These are phyloP conservation scores for Oceanodroma leucorhoa DNA, from an alignment of 2,797 vertebrate genomes.

Conservation along the genomic window DNA sequence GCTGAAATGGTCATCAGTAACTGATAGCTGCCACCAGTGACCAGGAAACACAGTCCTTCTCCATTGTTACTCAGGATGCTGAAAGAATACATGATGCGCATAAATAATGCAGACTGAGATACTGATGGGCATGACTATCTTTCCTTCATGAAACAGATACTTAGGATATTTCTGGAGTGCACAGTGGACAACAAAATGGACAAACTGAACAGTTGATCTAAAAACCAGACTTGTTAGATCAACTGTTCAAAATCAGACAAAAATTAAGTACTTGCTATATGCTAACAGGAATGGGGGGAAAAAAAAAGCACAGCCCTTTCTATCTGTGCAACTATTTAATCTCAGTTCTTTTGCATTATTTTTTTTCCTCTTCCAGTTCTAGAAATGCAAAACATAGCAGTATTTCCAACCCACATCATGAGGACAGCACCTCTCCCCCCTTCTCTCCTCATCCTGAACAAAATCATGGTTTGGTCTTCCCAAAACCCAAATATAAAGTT, in stretches of 20 bases:
- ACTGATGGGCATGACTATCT: not conserved
- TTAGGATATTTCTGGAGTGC: not conserved
- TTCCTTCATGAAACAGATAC: not conserved
- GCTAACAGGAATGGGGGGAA: not conserved
- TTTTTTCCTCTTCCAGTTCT: not conserved
- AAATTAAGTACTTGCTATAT: not conserved
- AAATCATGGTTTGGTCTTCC: not conserved
- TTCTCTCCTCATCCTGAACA: not conserved
- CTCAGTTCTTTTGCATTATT: not conserved
- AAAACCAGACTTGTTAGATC: not conserved
- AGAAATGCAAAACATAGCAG: not conserved
- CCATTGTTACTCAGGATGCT: not conserved
- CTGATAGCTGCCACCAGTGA: not conserved
- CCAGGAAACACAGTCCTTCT: not conserved
- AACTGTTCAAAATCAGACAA: not conserved
- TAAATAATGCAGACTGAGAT: constrained; percentile 18
- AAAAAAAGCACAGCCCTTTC: not conserved
- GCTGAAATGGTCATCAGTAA: not conserved
- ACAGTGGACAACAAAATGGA: not conserved
- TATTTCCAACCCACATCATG: not conserved
- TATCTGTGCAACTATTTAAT: not conserved
- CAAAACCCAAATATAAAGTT: not conserved
- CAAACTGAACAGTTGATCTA: not conserved
- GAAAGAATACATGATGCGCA: not conserved
- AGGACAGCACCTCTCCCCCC: not conserved